Conservation (phyloP, 2,113 vertebrate genomes). For the Piaya cayana region DNA sequence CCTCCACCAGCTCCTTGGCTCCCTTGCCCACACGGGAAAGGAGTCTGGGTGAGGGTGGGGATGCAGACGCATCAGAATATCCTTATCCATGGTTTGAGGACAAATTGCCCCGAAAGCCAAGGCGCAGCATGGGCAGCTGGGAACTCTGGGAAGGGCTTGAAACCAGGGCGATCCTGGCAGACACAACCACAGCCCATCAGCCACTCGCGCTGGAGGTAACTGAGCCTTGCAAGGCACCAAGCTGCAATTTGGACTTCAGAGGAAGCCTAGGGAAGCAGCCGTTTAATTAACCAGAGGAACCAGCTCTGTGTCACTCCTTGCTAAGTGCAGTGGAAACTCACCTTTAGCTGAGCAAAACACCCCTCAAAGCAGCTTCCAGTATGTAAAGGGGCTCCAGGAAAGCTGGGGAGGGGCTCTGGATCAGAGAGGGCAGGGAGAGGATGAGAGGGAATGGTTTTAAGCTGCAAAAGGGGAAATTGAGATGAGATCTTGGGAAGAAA, state of each 20-base stretch:
- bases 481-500: no score
- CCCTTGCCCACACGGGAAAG: neutral
- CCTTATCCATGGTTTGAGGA: neutral
- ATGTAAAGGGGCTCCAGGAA: no score
- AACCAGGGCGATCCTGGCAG: neutral
- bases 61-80: neutral
- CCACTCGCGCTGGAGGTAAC: accelerated
- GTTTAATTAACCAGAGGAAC: neutral
- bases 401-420: no score
- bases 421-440: no score
- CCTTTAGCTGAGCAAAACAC: neutral
- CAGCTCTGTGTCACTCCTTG: neutral
- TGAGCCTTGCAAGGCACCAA: accelerated
- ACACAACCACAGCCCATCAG: neutral
- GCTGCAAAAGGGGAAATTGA: no score
- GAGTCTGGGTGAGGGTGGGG: neutral
- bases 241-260: neutral
- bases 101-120: neutral
- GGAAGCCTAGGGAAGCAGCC: neutral
- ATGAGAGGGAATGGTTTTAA: no score
- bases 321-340: neutral
- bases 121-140: neutral
- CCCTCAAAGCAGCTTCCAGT: no score
- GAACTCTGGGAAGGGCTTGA: neutral
- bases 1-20: neutral